phyloP scores from a whole-genome alignment of 2,113 vertebrate species.

The Petroica traversi region DNA sequence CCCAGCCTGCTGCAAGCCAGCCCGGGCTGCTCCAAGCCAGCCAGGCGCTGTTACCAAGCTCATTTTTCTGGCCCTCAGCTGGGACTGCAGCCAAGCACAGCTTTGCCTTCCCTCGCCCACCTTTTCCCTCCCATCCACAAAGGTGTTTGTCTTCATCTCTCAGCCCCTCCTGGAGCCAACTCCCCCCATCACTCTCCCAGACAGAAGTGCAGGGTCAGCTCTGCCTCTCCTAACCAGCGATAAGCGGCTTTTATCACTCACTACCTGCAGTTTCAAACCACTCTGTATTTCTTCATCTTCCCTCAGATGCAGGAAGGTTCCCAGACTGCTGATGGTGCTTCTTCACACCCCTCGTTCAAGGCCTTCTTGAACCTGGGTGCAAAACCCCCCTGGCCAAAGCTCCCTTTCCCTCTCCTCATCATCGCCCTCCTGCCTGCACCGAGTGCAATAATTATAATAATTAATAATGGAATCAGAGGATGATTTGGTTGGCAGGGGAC shows the following conservation, averaged over 20 bases:
- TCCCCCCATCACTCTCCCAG: conserved; percentile 20
- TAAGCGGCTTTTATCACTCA: conserved; percentile 35
- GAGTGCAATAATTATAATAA: not conserved
- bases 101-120: conserved; percentile 16
- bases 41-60: not conserved
- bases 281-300: not conserved
- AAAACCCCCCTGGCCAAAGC: not conserved
- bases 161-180: not conserved
- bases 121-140: conserved; percentile 5
- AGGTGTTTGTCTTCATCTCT: conserved; percentile 55
- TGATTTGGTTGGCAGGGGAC: not conserved
- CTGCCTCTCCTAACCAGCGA: not conserved
- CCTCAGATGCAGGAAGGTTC: not conserved
- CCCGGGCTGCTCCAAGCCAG: not conserved
- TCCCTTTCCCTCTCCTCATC: rapidly evolving
- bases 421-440: not conserved
- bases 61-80: not conserved
- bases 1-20: not conserved
- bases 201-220: conserved; percentile 64
- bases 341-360: not conserved
- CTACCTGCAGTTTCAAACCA: not conserved
- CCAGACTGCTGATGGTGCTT: not conserved
- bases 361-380: not conserved
- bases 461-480: not conserved
- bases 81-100: conserved; percentile 38